Evolutionary conservation across 2,888 invertebrate genomes (phyloP), one percentile per base, ranked within the genome.

Genomic region (Phortica magna): DNA sequence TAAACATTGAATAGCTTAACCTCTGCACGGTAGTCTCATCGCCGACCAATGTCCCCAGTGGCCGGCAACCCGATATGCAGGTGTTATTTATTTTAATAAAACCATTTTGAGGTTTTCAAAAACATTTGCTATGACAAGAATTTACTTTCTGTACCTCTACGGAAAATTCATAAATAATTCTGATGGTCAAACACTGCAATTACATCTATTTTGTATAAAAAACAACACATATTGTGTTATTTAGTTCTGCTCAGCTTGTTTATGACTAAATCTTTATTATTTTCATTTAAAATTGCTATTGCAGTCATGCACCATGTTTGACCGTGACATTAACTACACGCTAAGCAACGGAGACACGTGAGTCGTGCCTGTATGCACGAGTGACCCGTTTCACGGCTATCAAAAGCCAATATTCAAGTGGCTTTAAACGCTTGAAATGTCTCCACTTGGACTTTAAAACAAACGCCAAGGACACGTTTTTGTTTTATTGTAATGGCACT

Each of bases 311-410:
- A 68, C 67, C 73, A 68, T 72, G 79, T 77, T 77, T 87, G 87
- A 84, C 85, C 85, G 84, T 85, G 85, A 85, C 85, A 85, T 85
- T 85, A 87, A 83, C 79, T 67, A 41, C 19, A 19, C 39, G 67
- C 75, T 70, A 6, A 43, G 42, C 22, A 65, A 67, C 70, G 3
- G 65, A 75, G 78, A 74, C 82, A 83, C 83, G 83, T 83, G 83
- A 76, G 77, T 72, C 78, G 79, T 78, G 82, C 82, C 80, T 81
- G 86, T 86, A 83, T 87, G 87, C 85, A 87, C 85, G 83, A 71
- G 70, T 71, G 70, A 71, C 70, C 55, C 70, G 39, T 3, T 14
- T 31, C 39, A 7, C 39, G 14, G 41, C 10, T 64, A 14, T 12
- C 39, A 10, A 64, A 64, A 64, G 31, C 31, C 64, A 64, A 59